A percentile compares a stretch with the other conserved stretches of the same genome.
Evolutionary conservation across 2,113 vertebrate species (phyloP).

Genomic region (Hymenochirus boettgeri): DNA sequence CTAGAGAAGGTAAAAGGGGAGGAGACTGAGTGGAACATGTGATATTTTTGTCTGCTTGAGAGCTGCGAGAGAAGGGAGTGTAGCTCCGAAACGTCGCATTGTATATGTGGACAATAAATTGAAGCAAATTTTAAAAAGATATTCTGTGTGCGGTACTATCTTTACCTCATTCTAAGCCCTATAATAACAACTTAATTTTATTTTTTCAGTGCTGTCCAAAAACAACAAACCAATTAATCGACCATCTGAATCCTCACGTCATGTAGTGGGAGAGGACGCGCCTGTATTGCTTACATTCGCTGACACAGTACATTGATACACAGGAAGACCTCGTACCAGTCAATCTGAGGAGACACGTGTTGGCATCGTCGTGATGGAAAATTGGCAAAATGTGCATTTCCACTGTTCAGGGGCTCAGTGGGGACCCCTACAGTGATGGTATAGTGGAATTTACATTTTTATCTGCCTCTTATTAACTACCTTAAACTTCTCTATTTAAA

Average conservation of each 20-base stretch:
- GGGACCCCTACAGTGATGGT: conserved; percentile 88
- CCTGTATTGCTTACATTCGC: conserved; percentile 96
- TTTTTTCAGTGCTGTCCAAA: conserved; percentile 86
- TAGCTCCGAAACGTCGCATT: no score
- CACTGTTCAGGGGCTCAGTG: conserved; percentile 90
- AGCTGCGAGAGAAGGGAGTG: no score
- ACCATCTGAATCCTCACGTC: conserved; percentile 97
- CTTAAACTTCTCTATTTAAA: neutral
- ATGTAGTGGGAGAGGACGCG: conserved; percentile 92
- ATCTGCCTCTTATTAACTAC: neutral
- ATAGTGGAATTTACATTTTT: conserved; percentile 2
- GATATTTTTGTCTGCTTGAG: no score
- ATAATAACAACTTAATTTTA: no score
- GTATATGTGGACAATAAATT: no score
- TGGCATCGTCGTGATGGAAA: conserved; percentile 89
- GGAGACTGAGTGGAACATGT: no score
- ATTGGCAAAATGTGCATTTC: conserved; percentile 95
- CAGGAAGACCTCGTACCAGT: conserved; percentile 86
- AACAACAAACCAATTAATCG: conserved; percentile 94
- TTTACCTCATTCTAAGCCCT: no score
- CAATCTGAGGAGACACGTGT: conserved; percentile 95
- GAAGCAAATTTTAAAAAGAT: no score
- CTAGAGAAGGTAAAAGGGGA: no score
- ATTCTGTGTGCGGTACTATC: no score
- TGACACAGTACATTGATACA: conserved; percentile 88